Conservation (phyloP, 2,888 invertebrate genomes). For the Eupithecia inturbata region DNA sequence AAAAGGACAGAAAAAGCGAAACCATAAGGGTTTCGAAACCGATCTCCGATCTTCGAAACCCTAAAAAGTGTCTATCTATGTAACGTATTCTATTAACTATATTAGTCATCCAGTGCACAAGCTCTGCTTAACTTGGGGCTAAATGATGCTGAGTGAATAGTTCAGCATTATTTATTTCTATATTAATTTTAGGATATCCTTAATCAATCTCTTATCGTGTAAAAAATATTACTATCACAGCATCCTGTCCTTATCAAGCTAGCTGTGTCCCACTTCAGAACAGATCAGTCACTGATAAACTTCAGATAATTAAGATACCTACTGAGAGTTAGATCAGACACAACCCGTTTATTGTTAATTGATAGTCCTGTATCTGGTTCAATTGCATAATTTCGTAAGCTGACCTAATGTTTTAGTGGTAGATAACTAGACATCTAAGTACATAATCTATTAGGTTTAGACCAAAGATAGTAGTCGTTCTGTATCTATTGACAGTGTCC, state of each 20-base stretch:
- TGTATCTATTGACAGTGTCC: neutral
- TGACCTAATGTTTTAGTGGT: neutral
- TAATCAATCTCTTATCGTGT: neutral
- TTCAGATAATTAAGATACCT: neutral
- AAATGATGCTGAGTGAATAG: neutral
- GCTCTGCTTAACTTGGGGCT: neutral
- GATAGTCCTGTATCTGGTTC: neutral
- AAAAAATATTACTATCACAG: neutral
- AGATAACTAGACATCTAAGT: neutral
- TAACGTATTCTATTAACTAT: too few species aligned
- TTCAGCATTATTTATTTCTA: neutral
- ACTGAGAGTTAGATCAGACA: neutral
- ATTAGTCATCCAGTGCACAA: too few species aligned
- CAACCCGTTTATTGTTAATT: neutral
- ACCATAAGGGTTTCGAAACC: too few species aligned
- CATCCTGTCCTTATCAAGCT: neutral
- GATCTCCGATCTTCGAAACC: too few species aligned
- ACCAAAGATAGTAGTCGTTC: too few species aligned
- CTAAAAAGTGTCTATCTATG: too few species aligned
- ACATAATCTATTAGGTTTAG: too few species aligned
- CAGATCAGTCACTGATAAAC: conserved; percentile 3
- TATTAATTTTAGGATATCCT: neutral
- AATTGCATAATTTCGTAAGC: neutral
- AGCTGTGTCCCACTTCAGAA: neutral
- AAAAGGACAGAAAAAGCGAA: too few species aligned